Evolutionary conservation across 2,113 vertebrate species (phyloP).

Genomic region (Sinocyclocheilus anshuiensis): DNA sequence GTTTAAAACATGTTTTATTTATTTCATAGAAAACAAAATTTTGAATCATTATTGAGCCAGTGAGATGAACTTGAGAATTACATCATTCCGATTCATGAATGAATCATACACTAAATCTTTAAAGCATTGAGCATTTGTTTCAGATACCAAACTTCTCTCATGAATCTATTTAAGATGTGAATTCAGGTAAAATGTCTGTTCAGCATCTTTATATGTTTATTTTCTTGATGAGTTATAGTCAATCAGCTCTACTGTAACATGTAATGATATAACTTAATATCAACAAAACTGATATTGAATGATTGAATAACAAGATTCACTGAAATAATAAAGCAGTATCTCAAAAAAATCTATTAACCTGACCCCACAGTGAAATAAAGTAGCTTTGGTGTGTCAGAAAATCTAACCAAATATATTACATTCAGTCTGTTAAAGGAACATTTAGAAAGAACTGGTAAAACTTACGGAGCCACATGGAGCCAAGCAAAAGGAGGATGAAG

Average conservation of each 20-base stretch:
- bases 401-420: background rate
- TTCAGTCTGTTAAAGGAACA: background rate
- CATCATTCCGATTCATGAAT: background rate
- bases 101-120: background rate
- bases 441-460: background rate
- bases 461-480: conserved; percentile 50
- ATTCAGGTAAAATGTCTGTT: background rate
- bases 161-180: background rate
- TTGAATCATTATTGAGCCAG: background rate
- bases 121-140: background rate
- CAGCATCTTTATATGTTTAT: background rate
- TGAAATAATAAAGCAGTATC: background rate
- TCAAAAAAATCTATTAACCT: background rate
- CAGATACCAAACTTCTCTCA: background rate
- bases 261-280: background rate
- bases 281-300: background rate
- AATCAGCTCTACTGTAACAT: background rate
- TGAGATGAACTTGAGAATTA: background rate
- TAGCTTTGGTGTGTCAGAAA: background rate
- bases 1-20: background rate
- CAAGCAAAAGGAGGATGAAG: conserved; percentile 42
- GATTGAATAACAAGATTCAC: background rate
- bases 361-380: background rate
- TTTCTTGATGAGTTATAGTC: background rate
- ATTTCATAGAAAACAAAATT: background rate